Percentiles rank a stretch among this genome's conserved stretches.
These are phyloP conservation scores for Hermetia illucens DNA, from an alignment of 1,140 invertebrate genomes.

Conservation along the genomic window DNA sequence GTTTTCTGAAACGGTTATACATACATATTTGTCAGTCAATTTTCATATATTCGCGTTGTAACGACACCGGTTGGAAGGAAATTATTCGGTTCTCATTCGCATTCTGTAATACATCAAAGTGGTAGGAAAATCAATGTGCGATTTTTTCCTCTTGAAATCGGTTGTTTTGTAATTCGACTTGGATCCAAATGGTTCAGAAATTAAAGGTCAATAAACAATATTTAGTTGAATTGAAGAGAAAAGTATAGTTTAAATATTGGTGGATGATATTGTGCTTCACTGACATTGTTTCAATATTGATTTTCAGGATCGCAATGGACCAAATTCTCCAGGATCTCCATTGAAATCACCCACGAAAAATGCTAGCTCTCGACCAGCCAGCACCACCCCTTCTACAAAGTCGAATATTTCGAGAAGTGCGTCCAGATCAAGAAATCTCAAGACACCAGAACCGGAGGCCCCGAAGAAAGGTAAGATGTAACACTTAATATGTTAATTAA, in stretches of 20 bases:
- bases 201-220: neutral
- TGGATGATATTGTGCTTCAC: too few species aligned
- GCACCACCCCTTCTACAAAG: constrained; percentile 29
- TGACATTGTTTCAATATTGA: too few species aligned
- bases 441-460: constrained; percentile 30
- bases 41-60: too few species aligned
- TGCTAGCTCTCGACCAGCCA: constrained; percentile 24
- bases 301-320: constrained; percentile 28
- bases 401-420: constrained; percentile 26
- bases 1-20: neutral
- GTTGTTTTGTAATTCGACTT: neutral
- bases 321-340: constrained; percentile 26
- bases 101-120: too few species aligned
- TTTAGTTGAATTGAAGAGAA: neutral
- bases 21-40: too few species aligned
- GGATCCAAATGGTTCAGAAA: neutral
- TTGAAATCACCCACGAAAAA: constrained; percentile 29
- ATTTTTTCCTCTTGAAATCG: neutral
- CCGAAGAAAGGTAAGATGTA: constrained; percentile 57
- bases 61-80: too few species aligned
- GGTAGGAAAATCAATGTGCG: neutral
- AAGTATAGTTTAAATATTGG: neutral
- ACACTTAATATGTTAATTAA: too few species aligned
- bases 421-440: constrained; percentile 26
- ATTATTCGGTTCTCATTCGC: too few species aligned